Base-by-base conservation (phyloP, 2,113 vertebrate species). In the Semnornis frantzii region DNA sequence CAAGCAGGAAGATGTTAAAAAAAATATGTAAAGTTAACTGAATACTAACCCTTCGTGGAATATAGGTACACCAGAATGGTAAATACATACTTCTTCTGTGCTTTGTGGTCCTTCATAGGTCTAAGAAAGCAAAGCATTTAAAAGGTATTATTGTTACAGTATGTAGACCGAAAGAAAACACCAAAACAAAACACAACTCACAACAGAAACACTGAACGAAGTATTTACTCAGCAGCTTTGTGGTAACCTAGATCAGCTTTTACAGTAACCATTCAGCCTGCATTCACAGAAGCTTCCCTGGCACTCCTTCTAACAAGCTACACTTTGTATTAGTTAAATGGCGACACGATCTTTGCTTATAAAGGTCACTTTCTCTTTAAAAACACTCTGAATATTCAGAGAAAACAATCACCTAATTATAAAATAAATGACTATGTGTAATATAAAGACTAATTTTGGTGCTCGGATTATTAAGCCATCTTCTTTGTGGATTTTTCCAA, bases 21-120 rank as follows among this genome's bases (percentile, higher is more conserved):
- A 59, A 90, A 59, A 11, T 58, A 52, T 6, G 0, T 39, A 15
- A 69, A 84, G 27, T 64, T 64, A 81, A 89, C 20, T 50, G 57
- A 76, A 93, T 93, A 94, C 97, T 97, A 93, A 99, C 99, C 99
- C 99, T 98, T 99, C 99, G 34, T 99, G 99, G 95, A 99, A 99
- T 97, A 99, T 99, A 78, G 99, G 99, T 78, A 98, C 97, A 93
- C 99, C 99, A 89, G 98, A 96, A 95, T 99, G 99, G 98, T 98
- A 99, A 39, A 96, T 90, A 95, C 99, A 99, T 66, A 97, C 94
- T 77, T 99, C 99, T 37, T 98, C 98, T 79, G 98, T 91, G 91
- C 98, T 99, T 37, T 98, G 96, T 79, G 96, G 97, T 91, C 98
- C 99, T 87, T 97, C 97, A 27, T 98, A 99, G 1, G 97, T 98